phyloP scores from a whole-genome alignment of 2,888 invertebrate genomes.

The Fragum whitleyi region DNA sequence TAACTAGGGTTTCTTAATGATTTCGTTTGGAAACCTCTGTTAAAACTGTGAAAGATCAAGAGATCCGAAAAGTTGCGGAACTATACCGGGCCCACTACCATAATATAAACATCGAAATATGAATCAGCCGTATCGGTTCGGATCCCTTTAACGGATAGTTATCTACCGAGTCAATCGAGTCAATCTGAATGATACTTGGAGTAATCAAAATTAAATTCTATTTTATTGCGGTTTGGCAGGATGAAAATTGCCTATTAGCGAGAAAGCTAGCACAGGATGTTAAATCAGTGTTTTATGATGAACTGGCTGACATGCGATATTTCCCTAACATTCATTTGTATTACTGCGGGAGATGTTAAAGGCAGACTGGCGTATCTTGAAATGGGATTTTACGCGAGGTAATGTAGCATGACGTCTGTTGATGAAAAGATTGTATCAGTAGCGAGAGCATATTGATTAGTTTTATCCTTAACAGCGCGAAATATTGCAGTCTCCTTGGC shows the following conservation, averaged over 20 bases:
- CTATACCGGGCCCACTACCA: too few species aligned
- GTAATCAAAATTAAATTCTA: not conserved
- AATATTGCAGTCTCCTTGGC: not conserved
- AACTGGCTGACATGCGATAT: not conserved
- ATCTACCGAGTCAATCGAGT: too few species aligned
- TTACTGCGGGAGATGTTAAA: not conserved
- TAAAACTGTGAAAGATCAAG: too few species aligned
- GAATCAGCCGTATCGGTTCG: too few species aligned
- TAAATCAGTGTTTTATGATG: not conserved
- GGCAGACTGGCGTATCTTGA: not conserved
- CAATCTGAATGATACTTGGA: not conserved
- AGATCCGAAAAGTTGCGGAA: too few species aligned
- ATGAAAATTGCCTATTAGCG: not conserved
- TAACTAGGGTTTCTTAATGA: too few species aligned
- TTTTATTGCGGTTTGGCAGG: not conserved
- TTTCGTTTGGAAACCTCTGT: too few species aligned
- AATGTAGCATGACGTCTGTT: not conserved
- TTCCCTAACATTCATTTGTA: not conserved
- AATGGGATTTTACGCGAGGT: not conserved
- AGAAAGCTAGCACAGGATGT: not conserved
- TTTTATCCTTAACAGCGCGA: not conserved
- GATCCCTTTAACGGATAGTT: too few species aligned
- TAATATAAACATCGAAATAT: too few species aligned
- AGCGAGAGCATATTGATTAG: not conserved
- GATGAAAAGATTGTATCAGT: too few species aligned